phyloP scores from a whole-genome alignment of 2,888 invertebrate species.

The Dasysyrphus albostriatus region DNA sequence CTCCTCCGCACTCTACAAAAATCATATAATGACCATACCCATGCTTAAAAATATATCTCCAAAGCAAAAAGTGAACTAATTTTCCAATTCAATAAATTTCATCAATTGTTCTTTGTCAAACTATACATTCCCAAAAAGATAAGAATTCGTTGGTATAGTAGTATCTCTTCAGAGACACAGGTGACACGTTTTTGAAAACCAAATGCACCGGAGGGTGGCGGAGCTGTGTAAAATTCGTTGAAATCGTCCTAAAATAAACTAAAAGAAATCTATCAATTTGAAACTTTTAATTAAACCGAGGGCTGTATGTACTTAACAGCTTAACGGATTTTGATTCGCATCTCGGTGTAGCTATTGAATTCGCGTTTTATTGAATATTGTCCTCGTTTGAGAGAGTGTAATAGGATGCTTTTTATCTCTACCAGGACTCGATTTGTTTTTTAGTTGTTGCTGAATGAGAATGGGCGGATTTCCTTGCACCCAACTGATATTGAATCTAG shows the following conservation, averaged over 20 bases:
- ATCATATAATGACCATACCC: no score
- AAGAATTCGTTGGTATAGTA: no score
- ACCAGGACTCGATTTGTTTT: neutral
- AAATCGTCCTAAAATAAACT: neutral
- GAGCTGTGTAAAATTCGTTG: neutral
- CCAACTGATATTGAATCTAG: slow-evolving; percentile 7
- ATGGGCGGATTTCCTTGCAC: neutral
- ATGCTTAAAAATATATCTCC: no score
- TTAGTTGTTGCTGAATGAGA: slow-evolving; percentile 4
- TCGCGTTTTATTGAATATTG: slow-evolving; percentile 42
- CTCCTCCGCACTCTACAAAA: no score
- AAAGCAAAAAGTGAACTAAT: no score
- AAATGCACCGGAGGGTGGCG: neutral
- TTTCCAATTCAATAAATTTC: no score
- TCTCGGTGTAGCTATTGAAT: slow-evolving; percentile 22
- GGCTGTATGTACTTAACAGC: slow-evolving; percentile 31
- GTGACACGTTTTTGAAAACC: neutral
- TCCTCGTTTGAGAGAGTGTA: slow-evolving; percentile 21
- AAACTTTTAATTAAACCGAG: slow-evolving; percentile 61
- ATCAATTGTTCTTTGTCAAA: no score
- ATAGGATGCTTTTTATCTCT: slow-evolving; percentile 10
- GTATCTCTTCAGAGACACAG: no score
- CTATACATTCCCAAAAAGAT: no score
- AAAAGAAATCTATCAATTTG: slow-evolving; percentile 30
- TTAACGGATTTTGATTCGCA: slow-evolving; percentile 47